These are phyloP conservation scores for Pseudois nayaur DNA, from an alignment of 2,113 vertebrate species.

Conservation along the genomic window DNA sequence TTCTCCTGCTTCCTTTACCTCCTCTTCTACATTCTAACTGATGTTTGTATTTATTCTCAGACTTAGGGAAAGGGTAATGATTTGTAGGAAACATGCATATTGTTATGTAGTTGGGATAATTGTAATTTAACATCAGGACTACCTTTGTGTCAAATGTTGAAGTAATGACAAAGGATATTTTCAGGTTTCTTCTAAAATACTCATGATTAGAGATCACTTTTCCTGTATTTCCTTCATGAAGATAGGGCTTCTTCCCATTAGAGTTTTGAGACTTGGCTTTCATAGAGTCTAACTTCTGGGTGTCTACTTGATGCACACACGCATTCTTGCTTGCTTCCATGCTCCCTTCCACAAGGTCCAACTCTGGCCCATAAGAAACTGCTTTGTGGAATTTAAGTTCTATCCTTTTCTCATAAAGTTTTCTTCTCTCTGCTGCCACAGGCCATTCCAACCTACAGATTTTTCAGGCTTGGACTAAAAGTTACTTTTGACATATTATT, in stretches of 20 bases:
- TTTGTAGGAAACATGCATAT: background rate
- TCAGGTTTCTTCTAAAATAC: background rate
- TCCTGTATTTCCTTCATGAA: background rate
- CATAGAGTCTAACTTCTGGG: background rate
- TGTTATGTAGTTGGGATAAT: background rate
- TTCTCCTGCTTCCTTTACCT: background rate
- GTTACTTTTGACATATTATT: background rate
- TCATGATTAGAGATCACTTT: background rate
- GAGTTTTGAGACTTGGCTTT: background rate
- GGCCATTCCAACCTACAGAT: background rate
- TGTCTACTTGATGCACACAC: background rate
- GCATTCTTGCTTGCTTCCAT: background rate
- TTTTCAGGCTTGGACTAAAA: background rate
- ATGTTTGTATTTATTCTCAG: background rate
- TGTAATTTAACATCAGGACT: background rate
- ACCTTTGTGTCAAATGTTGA: background rate
- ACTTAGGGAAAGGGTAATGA: background rate
- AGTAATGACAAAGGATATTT: background rate
- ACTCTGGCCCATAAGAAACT: background rate
- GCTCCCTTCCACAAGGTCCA: background rate
- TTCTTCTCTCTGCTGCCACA: background rate
- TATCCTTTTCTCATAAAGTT: background rate
- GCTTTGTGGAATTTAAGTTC: background rate
- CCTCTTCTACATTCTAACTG: background rate
- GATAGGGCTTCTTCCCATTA: background rate